These are phyloP conservation scores for Mythimna vitellina DNA, from an alignment of 2,888 invertebrate species.

Conservation along the genomic window DNA sequence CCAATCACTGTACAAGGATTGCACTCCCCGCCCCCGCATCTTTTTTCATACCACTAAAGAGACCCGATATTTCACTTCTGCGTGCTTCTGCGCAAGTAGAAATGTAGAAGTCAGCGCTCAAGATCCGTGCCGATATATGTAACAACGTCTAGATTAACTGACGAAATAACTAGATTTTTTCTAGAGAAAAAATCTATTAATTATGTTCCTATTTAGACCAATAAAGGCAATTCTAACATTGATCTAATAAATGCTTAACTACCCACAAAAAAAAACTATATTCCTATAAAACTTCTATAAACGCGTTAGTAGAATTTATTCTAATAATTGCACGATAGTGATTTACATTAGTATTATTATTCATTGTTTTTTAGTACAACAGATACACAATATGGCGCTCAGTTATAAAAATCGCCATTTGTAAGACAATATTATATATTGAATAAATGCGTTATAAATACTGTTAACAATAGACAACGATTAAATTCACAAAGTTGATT, in stretches of 20 bases:
- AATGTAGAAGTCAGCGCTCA: too few species aligned
- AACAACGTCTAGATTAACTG: too few species aligned
- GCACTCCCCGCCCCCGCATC: too few species aligned
- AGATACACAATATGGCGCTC: conserved; percentile 4
- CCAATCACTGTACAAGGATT: too few species aligned
- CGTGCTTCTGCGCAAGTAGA: too few species aligned
- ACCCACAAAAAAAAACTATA: conserved; percentile 14
- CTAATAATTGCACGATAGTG: conserved; percentile 35
- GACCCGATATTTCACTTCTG: too few species aligned
- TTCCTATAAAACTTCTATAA: conserved; percentile 4
- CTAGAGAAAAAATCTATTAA: neutral
- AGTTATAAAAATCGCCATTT: conserved; percentile 13
- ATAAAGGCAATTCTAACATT: conserved; percentile 1
- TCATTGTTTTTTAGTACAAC: conserved; percentile 11
- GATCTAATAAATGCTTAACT: conserved; percentile 14
- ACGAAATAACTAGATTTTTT: conserved; percentile 3
- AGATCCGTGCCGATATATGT: too few species aligned
- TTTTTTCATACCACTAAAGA: too few species aligned
- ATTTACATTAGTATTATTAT: conserved; percentile 9
- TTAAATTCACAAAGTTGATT: conserved; percentile 36
- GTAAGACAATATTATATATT: conserved; percentile 15
- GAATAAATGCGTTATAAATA: conserved; percentile 45
- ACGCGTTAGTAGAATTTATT: conserved; percentile 25
- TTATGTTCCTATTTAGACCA: neutral
- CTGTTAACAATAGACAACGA: conserved; percentile 16